These are phyloP conservation scores for Plecotus auritus DNA, from an alignment of 2,113 vertebrate species.

Conservation along the genomic window DNA sequence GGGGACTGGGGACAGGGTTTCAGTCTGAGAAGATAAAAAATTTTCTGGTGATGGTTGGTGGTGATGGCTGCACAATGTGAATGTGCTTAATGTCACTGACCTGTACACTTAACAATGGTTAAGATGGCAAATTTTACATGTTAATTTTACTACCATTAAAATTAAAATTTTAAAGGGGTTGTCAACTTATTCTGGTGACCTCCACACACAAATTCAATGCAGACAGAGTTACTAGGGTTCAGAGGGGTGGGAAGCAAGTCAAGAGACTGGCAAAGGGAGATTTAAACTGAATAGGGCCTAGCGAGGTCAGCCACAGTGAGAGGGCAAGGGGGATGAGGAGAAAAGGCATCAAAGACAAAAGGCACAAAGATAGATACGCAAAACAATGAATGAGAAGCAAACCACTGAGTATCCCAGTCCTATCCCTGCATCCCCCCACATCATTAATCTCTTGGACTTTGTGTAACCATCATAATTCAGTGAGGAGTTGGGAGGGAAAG, in stretches of 20 bases:
- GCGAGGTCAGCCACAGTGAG: neutral
- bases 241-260: neutral
- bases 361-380: rapidly evolving
- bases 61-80: neutral
- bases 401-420: no score
- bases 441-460: neutral
- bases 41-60: neutral
- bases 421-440: rapidly evolving
- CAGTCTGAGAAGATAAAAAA: neutral
- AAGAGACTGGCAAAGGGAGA: neutral
- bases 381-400: neutral
- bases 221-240: neutral
- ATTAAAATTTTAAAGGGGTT: neutral
- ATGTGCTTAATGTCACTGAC: neutral
- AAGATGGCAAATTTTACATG: neutral
- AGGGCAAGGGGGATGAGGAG: rapidly evolving
- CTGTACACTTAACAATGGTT: neutral
- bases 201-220: neutral
- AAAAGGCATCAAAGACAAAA: neutral
- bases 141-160: neutral
- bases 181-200: neutral
- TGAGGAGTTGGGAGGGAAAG: neutral
- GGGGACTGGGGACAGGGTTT: neutral
- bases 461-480: no score
- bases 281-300: neutral